Evolutionary conservation across 2,888 invertebrate genomes (phyloP).

Genomic region (Achlya flavicornis): DNA sequence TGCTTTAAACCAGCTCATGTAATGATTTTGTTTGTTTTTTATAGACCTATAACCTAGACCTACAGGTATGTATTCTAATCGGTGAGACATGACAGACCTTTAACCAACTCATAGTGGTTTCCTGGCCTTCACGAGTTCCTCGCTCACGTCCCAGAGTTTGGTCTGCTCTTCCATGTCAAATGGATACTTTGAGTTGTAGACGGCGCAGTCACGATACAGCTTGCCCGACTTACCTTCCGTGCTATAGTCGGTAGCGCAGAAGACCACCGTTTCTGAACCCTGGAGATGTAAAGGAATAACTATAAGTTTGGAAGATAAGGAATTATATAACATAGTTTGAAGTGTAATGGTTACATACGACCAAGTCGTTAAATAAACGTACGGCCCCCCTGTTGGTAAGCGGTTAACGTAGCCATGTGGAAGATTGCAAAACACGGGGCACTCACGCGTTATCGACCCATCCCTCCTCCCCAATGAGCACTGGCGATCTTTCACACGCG

Average conservation of each 20-base stretch:
- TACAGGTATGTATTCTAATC: slow-evolving; percentile 11
- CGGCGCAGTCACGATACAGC: slow-evolving; percentile 89
- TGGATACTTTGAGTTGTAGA: slow-evolving; percentile 84
- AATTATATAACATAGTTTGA: no score
- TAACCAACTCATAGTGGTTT: slow-evolving; percentile 56
- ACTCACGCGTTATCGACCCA: no score
- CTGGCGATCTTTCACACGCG: no score
- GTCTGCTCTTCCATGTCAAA: slow-evolving; percentile 85
- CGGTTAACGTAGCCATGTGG: no score
- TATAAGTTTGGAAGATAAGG: background rate
- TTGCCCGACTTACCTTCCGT: slow-evolving; percentile 86
- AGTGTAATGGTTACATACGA: no score
- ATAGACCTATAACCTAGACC: no score
- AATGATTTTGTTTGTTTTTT: no score
- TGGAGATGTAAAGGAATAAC: slow-evolving; percentile 57
- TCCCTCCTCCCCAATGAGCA: no score
- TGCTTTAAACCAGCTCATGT: no score
- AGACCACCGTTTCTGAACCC: slow-evolving; percentile 92
- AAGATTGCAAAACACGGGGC: no score
- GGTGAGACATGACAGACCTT: slow-evolving; percentile 22
- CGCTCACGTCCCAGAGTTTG: slow-evolving; percentile 89
- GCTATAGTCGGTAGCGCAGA: slow-evolving; percentile 87
- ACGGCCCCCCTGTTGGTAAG: no score
- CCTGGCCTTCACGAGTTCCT: slow-evolving; percentile 76
- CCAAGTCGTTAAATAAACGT: no score